Percentiles rank a stretch among this genome's conserved stretches.
These are phyloP conservation scores for Malurus elegans DNA, from an alignment of 2,113 vertebrate genomes.

Conservation along the genomic window DNA sequence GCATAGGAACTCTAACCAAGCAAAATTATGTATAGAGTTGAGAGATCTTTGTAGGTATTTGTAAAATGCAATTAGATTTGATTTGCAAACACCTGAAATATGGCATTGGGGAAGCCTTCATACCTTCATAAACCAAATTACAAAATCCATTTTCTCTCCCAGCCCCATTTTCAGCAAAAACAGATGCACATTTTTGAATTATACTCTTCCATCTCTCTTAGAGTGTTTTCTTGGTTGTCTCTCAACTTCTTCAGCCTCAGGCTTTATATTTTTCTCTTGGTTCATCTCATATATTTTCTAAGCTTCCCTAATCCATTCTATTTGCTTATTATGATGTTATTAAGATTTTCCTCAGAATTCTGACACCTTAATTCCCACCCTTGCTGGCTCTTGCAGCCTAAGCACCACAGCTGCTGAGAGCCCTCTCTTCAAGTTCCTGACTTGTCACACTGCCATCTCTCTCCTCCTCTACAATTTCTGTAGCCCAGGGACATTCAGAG, in stretches of 20 bases:
- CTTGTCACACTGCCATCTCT: not conserved
- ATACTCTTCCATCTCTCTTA: not conserved
- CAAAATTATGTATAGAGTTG: not conserved
- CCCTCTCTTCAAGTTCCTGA: not conserved
- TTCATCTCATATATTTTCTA: not conserved
- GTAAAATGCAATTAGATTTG: not conserved
- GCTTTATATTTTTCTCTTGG: not conserved
- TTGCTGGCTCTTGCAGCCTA: not conserved
- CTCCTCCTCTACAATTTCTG: not conserved
- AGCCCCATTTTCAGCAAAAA: not conserved
- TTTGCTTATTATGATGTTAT: not conserved
- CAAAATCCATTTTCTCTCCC: not conserved
- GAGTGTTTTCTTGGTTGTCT: not conserved
- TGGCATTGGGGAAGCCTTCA: not conserved
- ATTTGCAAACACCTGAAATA: not conserved
- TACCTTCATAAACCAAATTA: not conserved
- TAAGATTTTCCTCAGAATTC: not conserved
- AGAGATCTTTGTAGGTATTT: not conserved
- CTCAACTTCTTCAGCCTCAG: not conserved
- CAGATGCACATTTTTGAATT: not conserved
- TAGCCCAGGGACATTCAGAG: not conserved
- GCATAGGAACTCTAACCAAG: not conserved
- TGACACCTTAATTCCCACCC: not conserved
- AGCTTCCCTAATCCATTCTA: not conserved
- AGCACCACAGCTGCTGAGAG: not conserved